Evolutionary conservation across 2,797 vertebrate species (phyloP).

Genomic region (Petrocephalus sullivani): DNA sequence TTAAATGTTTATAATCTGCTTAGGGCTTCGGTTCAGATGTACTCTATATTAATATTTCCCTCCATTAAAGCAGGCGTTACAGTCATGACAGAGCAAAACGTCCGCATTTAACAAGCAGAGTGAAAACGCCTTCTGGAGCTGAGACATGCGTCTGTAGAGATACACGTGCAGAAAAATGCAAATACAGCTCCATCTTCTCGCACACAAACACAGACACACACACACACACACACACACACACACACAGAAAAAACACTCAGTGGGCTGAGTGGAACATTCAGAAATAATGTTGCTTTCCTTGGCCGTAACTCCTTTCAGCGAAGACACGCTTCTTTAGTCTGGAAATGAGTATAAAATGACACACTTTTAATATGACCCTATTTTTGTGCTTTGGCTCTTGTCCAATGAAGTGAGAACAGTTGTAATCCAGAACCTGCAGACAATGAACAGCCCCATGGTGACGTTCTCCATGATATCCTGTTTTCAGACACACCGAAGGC

Average conservation of each 20-base stretch:
- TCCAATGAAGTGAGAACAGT: constrained; percentile 8
- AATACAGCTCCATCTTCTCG: neutral
- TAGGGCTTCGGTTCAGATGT: constrained; percentile 90
- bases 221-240: neutral
- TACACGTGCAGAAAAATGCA: constrained; percentile 9
- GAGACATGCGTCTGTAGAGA: neutral
- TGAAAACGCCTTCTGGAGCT: constrained; percentile 36
- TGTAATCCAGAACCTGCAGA: neutral
- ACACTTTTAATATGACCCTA: neutral
- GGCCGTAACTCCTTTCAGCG: neutral
- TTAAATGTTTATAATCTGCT: constrained; percentile 99
- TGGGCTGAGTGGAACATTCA: neutral
- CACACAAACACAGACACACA: neutral
- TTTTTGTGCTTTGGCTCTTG: neutral
- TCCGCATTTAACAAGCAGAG: constrained; percentile 49
- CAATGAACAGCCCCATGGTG: neutral
- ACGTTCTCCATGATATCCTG: neutral
- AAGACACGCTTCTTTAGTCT: constrained; percentile 4
- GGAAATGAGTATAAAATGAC: neutral
- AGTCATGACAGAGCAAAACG: constrained; percentile 44
- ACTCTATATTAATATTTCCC: constrained; percentile 87
- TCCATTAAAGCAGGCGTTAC: constrained; percentile 57
- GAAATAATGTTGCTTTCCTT: neutral
- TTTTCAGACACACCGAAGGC: neutral
- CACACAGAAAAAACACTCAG: neutral